Evolutionary conservation across 2,888 invertebrate species (phyloP), one percentile per base, ranked within the genome.

Genomic region (Limenitis camilla): DNA sequence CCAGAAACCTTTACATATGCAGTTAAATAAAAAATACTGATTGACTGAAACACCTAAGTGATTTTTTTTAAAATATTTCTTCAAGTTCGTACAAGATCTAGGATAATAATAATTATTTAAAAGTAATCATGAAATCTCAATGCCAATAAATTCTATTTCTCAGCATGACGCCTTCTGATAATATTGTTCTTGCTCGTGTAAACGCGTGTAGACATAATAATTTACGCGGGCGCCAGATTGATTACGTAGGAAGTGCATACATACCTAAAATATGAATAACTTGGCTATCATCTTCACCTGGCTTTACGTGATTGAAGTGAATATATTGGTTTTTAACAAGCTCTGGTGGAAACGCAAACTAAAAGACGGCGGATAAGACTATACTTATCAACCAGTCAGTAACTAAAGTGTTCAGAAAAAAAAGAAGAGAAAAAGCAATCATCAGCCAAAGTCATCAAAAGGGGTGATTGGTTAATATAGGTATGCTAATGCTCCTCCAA

Each of bases 161-260:
- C 50, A 44, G 50, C 40, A 50, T 50, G 44, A 50, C 44, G 50
- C 40, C 50, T 50, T 19, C 10, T 50, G 33, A 50, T 50, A 50
- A 50, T 50, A 50, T 40, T 50, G 50, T 44, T 31, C 39, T 39
- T 43, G 40, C 49, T 44, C 49, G 38, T 38, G 45, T 41, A 36
- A 35, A 36, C 47, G 35, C 51, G 49, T 52, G 56, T 43, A 58
- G 58, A 58, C 58, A 53, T 42, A 56, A 58, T 53, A 56, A 40
- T 33, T 36, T 47, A 31, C 51, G 39, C 42, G 41, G 58, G 58
- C 58, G 58, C 58, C 58, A 38, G 30, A 56, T 58, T 51, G 51
- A 46, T 52, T 49, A 58, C 56, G 45, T 46, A 46, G 46, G 46
- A 46, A 46, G 19, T 32, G 42, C 9, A 45, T 49, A 33, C 54